Percentiles rank a stretch among this genome's conserved stretches.
These are phyloP conservation scores for Callionymus lyra DNA, from an alignment of 2,113 vertebrate genomes.

Conservation along the genomic window DNA sequence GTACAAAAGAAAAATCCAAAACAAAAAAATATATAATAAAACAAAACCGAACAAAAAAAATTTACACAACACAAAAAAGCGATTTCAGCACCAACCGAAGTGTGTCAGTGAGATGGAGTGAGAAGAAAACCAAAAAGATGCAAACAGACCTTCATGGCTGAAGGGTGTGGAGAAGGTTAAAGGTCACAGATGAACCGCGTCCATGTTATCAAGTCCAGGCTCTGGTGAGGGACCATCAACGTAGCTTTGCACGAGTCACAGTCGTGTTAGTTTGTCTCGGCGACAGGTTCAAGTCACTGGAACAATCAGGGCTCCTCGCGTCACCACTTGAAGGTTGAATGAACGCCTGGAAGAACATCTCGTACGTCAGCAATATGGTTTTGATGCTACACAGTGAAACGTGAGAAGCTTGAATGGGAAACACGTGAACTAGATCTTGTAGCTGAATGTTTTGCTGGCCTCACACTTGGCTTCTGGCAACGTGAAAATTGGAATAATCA, in stretches of 20 bases:
- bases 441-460: constrained; percentile 76
- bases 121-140: constrained; percentile 68
- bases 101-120: constrained; percentile 73
- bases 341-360: constrained; percentile 44
- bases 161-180: no score
- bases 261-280: constrained; percentile 45
- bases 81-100: constrained; percentile 70
- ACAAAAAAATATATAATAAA: constrained; percentile 32
- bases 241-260: constrained; percentile 44
- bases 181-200: no score
- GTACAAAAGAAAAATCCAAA: constrained; percentile 25
- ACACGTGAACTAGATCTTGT: constrained; percentile 67
- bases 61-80: constrained; percentile 34
- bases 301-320: constrained; percentile 28
- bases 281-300: constrained; percentile 35
- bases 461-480: constrained; percentile 76
- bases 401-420: constrained; percentile 60
- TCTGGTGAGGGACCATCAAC: constrained; percentile 27
- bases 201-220: constrained; percentile 17
- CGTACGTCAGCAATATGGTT: constrained; percentile 59
- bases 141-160: constrained; percentile 49
- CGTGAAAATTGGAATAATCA: constrained; percentile 76
- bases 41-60: constrained; percentile 29
- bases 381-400: constrained; percentile 66
- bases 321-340: constrained; percentile 31